phyloP scores from a whole-genome alignment of 2,797 vertebrate species.

The Schizothorax lantsangensis region DNA sequence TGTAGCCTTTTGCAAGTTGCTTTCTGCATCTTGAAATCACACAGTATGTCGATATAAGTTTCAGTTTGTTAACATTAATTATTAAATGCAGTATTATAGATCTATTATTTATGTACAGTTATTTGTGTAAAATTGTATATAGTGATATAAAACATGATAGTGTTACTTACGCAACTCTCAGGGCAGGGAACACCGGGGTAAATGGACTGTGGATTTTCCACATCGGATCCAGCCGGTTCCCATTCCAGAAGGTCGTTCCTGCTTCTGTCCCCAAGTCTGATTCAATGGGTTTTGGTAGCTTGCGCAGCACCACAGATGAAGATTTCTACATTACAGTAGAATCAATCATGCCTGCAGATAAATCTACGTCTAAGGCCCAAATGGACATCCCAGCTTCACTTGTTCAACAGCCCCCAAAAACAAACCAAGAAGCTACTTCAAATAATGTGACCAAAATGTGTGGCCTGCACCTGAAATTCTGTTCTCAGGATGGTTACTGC shows the following conservation, averaged over 20 bases:
- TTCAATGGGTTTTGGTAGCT: not conserved
- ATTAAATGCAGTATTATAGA: not conserved
- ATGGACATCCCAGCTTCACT: conserved; percentile 22
- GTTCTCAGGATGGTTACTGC: conserved; percentile 81
- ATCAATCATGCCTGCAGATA: not conserved
- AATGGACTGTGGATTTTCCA: conserved; percentile 82
- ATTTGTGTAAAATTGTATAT: not conserved
- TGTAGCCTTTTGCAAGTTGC: not conserved
- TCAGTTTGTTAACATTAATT: not conserved
- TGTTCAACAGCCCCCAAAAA: not conserved
- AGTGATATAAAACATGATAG: not conserved
- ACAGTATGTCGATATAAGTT: not conserved
- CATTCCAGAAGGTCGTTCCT: conserved; percentile 68
- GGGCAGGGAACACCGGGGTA: conserved; percentile 75
- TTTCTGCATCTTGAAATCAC: not conserved
- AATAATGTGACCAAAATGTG: conserved; percentile 74
- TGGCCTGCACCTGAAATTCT: conserved; percentile 69
- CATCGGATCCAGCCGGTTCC: conserved; percentile 69
- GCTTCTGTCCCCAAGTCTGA: conserved; percentile 38
- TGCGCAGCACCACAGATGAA: not conserved
- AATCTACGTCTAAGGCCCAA: not conserved
- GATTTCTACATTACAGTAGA: conserved; percentile 27
- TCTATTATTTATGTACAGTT: not conserved
- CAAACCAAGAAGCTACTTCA: conserved; percentile 59
- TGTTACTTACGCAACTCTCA: conserved; percentile 49